Conservation (phyloP, 2,113 vertebrate species). For the Pangasianodon gigas region DNA sequence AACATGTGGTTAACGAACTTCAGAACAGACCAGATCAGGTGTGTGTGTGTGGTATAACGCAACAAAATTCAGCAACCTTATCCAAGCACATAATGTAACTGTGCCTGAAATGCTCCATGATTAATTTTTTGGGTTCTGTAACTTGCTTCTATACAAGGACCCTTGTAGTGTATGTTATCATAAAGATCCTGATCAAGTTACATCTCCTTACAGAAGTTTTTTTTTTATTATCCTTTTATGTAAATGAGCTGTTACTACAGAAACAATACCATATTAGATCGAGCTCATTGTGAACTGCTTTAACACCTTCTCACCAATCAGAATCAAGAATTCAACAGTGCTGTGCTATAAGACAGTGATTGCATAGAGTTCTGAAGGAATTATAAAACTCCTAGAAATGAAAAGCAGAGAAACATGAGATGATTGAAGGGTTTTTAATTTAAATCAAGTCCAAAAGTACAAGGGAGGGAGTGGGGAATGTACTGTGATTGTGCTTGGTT, state of each 20-base stretch:
- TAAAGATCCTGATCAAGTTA: too few species aligned
- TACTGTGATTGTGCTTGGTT: constrained; percentile 40
- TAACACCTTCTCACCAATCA: neutral
- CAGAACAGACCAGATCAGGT: neutral
- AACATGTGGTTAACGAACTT: neutral
- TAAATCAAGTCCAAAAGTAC: constrained; percentile 43
- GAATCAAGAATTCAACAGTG: neutral
- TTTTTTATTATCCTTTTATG: too few species aligned
- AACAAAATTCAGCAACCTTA: neutral
- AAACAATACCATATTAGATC: neutral
- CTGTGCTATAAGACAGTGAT: neutral
- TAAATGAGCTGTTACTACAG: neutral
- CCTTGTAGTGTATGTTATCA: too few species aligned
- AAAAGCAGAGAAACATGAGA: neutral
- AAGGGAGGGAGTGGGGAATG: constrained; percentile 27
- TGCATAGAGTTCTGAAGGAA: neutral
- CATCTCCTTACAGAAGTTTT: too few species aligned
- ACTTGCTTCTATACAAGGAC: too few species aligned
- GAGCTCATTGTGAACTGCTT: too few species aligned
- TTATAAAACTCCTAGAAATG: neutral
- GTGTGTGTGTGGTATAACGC: neutral
- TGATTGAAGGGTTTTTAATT: constrained; percentile 28
- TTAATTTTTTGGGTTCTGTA: too few species aligned
- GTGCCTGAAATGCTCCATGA: too few species aligned
- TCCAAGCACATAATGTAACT: too few species aligned